Evolutionary conservation across 2,113 vertebrate genomes (phyloP).

Genomic region (Lasiurus cinereus): DNA sequence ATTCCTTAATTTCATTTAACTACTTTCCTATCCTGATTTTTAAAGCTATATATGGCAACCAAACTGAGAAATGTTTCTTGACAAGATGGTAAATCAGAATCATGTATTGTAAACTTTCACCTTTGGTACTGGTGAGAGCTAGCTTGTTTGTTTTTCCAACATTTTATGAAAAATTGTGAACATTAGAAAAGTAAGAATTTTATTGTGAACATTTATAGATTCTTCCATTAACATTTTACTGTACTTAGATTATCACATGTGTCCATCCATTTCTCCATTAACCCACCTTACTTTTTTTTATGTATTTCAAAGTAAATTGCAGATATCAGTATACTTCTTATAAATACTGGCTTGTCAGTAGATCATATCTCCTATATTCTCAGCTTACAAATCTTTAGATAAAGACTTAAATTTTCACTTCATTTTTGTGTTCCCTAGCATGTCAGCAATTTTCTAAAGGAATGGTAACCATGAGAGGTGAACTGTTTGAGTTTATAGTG

Average conservation of each 20-base stretch:
- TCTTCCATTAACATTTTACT: neutral
- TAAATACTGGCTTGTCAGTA: neutral
- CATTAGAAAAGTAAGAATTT: conserved; percentile 12
- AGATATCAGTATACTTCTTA: neutral
- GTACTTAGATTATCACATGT: neutral
- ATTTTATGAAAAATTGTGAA: conserved; percentile 14
- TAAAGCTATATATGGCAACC: neutral
- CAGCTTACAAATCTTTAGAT: neutral
- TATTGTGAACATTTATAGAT: neutral
- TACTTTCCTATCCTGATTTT: neutral
- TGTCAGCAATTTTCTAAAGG: neutral
- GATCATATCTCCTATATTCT: neutral
- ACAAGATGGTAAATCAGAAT: neutral
- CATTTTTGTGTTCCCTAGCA: neutral
- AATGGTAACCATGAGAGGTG: neutral
- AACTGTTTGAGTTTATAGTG: neutral
- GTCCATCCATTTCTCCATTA: neutral
- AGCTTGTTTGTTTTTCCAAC: neutral
- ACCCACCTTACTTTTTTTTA: neutral
- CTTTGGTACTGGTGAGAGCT: neutral
- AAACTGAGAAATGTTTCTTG: conserved; percentile 10
- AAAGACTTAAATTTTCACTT: neutral
- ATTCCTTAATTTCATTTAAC: conserved; percentile 40
- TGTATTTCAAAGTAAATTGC: neutral
- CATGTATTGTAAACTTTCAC: neutral